A percentile compares a stretch with the other conserved stretches of the same genome.
Conservation (phyloP, 2,797 vertebrate species). For the Anguilla megastoma region DNA sequence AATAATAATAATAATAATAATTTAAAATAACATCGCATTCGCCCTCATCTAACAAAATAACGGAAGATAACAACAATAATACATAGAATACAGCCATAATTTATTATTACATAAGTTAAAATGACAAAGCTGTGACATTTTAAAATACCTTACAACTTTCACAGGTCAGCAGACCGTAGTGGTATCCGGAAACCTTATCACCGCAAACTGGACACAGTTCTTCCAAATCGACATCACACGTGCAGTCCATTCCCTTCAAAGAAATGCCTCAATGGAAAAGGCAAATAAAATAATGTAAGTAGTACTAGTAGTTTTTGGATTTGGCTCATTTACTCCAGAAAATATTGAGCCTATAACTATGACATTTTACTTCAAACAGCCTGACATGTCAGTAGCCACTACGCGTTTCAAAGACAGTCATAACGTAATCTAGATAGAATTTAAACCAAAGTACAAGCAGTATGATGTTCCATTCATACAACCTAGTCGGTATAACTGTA, state of each 20-base stretch:
- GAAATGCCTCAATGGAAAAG: constrained; percentile 27
- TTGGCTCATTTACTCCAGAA: no score
- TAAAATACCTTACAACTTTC: constrained; percentile 73
- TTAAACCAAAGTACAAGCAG: no score
- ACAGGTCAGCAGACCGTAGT: constrained; percentile 76
- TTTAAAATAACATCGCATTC: not conserved
- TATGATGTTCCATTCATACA: no score
- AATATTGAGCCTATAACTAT: no score
- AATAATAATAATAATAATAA: not conserved
- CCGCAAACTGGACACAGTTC: constrained; percentile 74
- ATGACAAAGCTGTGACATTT: not conserved
- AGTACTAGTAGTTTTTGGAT: no score
- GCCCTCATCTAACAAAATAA: not conserved
- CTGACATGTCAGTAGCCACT: no score
- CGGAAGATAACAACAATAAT: not conserved
- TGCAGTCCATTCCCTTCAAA: constrained; percentile 58
- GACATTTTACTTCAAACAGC: no score
- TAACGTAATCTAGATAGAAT: no score
- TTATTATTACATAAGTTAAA: not conserved
- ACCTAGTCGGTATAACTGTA: no score
- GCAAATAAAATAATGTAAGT: not conserved
- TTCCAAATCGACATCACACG: constrained; percentile 47
- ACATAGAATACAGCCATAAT: not conserved
- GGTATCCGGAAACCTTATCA: constrained; percentile 74
- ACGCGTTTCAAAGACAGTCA: no score